Conservation (phyloP, 1,140 invertebrate genomes). For the Caenorhabditis latens region DNA sequence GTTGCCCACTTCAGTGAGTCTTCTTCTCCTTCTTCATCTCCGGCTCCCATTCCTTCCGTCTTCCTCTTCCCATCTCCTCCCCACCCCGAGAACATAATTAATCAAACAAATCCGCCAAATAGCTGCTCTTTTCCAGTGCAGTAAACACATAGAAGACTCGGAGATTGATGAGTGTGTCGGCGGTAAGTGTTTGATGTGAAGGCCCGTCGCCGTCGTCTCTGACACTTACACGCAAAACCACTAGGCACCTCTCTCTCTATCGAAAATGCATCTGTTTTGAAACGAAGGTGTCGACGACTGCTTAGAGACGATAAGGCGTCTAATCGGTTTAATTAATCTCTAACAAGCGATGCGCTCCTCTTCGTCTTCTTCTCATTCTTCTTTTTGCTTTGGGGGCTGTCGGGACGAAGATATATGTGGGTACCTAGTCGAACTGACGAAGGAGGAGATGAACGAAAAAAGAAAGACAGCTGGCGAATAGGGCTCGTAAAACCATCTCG, state of each 20-base stretch:
- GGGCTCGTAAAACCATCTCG: slow-evolving; percentile 54
- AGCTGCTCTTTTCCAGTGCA: slow-evolving; percentile 53
- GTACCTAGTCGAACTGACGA: slow-evolving; percentile 15
- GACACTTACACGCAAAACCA: too few species aligned
- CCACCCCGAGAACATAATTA: slow-evolving; percentile 33
- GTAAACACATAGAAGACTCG: slow-evolving; percentile 7
- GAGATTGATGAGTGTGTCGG: slow-evolving; percentile 2
- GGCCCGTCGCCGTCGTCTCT: too few species aligned
- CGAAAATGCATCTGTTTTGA: background rate
- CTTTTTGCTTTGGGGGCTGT: background rate
- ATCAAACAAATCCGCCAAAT: slow-evolving; percentile 55
- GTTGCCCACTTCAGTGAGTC: background rate
- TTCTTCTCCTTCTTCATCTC: background rate
- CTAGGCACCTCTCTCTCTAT: too few species aligned
- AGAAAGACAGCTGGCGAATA: slow-evolving; percentile 37
- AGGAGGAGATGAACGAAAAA: background rate
- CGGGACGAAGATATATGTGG: slow-evolving; percentile 22
- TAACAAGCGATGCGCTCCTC: slow-evolving; percentile 38
- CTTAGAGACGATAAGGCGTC: too few species aligned
- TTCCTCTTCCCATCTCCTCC: background rate
- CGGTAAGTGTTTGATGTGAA: slow-evolving; percentile 51
- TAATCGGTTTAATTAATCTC: slow-evolving; percentile 50
- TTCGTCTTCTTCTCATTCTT: background rate
- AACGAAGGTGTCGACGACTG: slow-evolving; percentile 20
- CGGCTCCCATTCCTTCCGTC: background rate